phyloP scores from a whole-genome alignment of 2,797 vertebrate genomes.

The Zalophus californianus region DNA sequence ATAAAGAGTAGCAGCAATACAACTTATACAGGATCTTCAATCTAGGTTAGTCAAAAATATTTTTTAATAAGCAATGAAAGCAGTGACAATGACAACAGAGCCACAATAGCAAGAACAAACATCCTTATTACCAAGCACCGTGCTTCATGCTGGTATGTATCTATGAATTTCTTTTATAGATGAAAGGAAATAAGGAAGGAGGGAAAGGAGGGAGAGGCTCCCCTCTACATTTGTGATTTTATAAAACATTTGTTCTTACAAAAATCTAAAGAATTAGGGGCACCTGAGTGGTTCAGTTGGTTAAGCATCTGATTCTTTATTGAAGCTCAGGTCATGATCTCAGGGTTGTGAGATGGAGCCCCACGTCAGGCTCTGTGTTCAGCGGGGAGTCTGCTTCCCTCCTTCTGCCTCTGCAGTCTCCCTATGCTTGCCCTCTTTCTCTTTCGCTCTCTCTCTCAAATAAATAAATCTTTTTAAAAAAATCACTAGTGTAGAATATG shows the following conservation, averaged over 20 bases:
- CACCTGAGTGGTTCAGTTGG: not conserved
- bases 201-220: not conserved
- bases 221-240: not conserved
- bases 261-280: not conserved
- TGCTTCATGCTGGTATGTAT: not conserved
- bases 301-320: not conserved
- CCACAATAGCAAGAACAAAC: not conserved
- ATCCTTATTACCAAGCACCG: not conserved
- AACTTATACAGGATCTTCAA: not conserved
- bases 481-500: not conserved
- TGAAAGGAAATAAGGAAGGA: not conserved
- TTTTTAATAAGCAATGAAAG: not conserved
- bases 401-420: not conserved
- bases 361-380: not conserved
- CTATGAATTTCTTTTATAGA: not conserved
- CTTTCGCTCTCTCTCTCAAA: not conserved
- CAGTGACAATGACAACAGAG: not conserved
- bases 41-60: not conserved
- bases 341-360: not conserved
- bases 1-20: not conserved
- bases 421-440: not conserved
- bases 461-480: not conserved
- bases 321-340: not conserved
- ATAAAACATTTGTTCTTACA: not conserved
- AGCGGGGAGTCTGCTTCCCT: not conserved